phyloP scores from a whole-genome alignment of 2,113 vertebrate species.

The Illadopsis cleaveri region DNA sequence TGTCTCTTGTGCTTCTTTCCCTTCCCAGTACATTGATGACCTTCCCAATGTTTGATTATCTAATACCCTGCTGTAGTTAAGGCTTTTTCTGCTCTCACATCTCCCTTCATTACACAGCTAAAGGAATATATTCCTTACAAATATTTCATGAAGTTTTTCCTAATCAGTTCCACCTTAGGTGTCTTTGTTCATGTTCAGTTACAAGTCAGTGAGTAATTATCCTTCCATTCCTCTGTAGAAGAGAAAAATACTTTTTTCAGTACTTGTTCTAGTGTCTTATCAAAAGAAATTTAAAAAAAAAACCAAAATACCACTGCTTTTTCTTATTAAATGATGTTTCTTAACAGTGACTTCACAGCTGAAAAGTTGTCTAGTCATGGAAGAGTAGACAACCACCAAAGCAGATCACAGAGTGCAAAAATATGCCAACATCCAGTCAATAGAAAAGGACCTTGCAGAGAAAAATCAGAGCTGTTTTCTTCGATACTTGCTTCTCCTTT shows the following conservation, averaged over 20 bases:
- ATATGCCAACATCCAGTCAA: background rate
- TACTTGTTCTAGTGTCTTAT: background rate
- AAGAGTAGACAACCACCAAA: background rate
- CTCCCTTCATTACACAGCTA: background rate
- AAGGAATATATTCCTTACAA: background rate
- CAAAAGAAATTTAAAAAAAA: background rate
- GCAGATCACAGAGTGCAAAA: background rate
- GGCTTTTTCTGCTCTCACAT: background rate
- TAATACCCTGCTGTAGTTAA: background rate
- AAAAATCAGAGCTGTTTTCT: background rate
- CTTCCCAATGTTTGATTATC: background rate
- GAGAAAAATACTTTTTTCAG: background rate
- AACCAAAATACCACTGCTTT: background rate
- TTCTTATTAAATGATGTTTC: background rate
- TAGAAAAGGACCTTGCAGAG: background rate
- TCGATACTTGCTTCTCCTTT: background rate
- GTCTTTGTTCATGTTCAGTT: background rate
- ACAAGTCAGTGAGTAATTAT: background rate
- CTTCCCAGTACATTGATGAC: background rate
- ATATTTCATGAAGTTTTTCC: background rate
- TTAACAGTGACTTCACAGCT: background rate
- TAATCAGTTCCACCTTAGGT: background rate
- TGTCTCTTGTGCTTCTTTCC: background rate
- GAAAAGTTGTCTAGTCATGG: background rate
- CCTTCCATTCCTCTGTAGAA: background rate